Percentiles rank a stretch among this genome's conserved stretches.
Conservation (phyloP, 2,113 vertebrate species). For the Pardalotus punctatus region DNA sequence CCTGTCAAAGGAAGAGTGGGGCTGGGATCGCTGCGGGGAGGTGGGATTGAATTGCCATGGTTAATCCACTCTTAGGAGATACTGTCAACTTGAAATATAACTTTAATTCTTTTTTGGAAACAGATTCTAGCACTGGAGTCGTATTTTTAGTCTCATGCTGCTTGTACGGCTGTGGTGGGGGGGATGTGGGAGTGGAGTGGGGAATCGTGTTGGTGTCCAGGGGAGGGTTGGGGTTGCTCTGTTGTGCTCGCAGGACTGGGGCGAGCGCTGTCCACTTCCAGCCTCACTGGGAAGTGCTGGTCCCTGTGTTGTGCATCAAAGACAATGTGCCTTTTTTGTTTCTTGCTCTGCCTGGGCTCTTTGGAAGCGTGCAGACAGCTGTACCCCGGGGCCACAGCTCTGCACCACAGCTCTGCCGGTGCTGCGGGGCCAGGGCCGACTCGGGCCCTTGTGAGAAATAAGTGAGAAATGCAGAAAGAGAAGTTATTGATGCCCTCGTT, state of each 20-base stretch:
- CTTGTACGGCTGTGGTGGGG: background rate
- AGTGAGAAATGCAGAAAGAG: background rate
- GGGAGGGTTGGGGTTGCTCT: background rate
- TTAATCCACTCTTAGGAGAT: constrained; percentile 29
- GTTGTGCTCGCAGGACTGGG: background rate
- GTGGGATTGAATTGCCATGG: background rate
- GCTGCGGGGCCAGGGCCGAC: accelerated
- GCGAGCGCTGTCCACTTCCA: accelerated
- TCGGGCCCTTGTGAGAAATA: accelerated
- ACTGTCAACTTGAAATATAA: constrained; percentile 31
- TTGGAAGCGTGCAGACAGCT: accelerated
- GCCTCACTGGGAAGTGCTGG: accelerated
- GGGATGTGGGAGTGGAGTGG: accelerated
- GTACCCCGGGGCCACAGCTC: background rate
- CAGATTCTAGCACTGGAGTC: background rate
- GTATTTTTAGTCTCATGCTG: background rate
- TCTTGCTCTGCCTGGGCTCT: background rate
- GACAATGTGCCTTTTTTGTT: background rate
- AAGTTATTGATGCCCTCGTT: accelerated
- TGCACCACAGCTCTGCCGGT: background rate
- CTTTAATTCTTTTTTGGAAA: constrained; percentile 4
- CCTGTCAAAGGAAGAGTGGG: background rate
- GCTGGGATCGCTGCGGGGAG: background rate
- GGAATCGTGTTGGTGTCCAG: background rate
- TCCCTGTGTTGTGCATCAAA: background rate